These are phyloP conservation scores for Maccullochella peelii DNA, from an alignment of 2,113 vertebrate genomes.

Conservation along the genomic window DNA sequence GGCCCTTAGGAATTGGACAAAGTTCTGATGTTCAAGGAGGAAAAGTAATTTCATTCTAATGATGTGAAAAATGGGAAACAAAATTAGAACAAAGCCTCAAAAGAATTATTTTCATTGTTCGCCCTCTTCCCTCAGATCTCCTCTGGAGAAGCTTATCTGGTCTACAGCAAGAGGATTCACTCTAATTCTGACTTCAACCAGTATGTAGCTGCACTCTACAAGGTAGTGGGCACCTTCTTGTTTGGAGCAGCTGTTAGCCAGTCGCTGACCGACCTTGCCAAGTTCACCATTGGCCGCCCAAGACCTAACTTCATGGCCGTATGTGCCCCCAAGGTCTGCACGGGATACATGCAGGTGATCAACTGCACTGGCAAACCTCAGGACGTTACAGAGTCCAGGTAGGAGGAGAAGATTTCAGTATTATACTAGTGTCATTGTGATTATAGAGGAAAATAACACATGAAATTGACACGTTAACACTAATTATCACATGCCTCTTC, in stretches of 20 bases:
- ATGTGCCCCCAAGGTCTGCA: constrained; percentile 89
- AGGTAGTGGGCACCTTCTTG: constrained; percentile 91
- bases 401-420: background rate
- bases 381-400: constrained; percentile 93
- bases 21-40: rapidly evolving
- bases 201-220: constrained; percentile 92
- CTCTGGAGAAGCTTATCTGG: constrained; percentile 90
- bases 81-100: background rate
- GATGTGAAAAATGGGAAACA: background rate
- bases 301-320: constrained; percentile 93
- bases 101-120: background rate
- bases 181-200: constrained; percentile 93
- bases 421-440: background rate
- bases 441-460: background rate
- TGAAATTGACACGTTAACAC: rapidly evolving
- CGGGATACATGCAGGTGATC: constrained; percentile 83
- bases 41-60: constrained; percentile 16
- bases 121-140: constrained; percentile 84
- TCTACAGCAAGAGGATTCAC: constrained; percentile 90
- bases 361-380: constrained; percentile 88
- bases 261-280: constrained; percentile 94
- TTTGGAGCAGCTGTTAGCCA: constrained; percentile 89
- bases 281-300: constrained; percentile 93
- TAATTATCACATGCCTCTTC: constrained; percentile 21
- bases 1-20: background rate